Conservation (phyloP, 2,888 invertebrate species). For the Microctonus hyperodae region DNA sequence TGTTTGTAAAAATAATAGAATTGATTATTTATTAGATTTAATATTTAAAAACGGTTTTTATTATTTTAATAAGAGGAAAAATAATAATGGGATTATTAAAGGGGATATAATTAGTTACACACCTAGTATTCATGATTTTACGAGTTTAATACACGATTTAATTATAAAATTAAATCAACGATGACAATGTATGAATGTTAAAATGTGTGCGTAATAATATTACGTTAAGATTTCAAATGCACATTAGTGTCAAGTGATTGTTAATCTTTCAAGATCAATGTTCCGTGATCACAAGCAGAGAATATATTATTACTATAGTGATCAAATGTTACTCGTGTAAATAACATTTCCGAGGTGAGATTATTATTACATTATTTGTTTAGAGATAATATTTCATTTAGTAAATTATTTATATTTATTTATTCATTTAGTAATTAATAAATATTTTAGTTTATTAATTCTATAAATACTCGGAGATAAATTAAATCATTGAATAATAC, state of each 20-base stretch:
- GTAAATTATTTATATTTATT: no score
- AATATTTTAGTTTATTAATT: no score
- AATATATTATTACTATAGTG: no score
- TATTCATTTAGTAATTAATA: no score
- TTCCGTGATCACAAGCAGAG: neutral
- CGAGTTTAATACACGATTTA: neutral
- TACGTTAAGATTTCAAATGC: conserved; percentile 13
- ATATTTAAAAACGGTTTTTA: neutral
- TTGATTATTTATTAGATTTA: neutral
- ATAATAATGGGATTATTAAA: neutral
- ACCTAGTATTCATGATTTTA: neutral
- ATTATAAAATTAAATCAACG: neutral
- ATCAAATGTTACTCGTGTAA: neutral
- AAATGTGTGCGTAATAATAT: conserved; percentile 28
- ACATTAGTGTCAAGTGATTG: conserved; percentile 21
- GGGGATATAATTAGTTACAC: neutral
- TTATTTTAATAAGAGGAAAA: neutral
- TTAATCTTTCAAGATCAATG: conserved; percentile 18
- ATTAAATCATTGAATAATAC: no score
- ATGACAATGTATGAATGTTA: conserved; percentile 12
- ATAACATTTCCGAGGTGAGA: neutral
- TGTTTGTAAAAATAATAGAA: neutral
- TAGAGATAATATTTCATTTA: no score
- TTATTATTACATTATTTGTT: no score
- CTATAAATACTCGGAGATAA: no score